Base-by-base conservation (phyloP, 2,797 vertebrate genomes). In the Pangasius mekongensis region DNA sequence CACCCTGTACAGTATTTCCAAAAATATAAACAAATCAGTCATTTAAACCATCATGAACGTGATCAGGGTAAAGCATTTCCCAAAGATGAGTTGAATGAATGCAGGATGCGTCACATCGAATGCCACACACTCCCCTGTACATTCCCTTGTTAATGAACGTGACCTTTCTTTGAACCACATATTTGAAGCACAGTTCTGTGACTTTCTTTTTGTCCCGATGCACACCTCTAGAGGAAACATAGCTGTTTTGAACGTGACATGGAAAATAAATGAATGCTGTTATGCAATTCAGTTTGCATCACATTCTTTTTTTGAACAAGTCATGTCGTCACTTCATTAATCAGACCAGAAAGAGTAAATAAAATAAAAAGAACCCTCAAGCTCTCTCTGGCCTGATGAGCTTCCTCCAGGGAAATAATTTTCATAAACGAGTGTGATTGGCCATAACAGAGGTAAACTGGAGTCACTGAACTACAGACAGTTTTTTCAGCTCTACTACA, bases 131-230 rank as follows among this genome's bases (percentile, higher is more conserved):
- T 39, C 33, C 33, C 33, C 78, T 81, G 33, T 39, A 58, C 20
- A 47, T 83, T 83, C 58, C 36, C 58, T 81, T 58, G 54, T 27
- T n/a, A 83, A 47, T 64, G 60, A 83, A n/a, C 7, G 39, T 83
- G 81, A 64, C 81, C 81, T 83, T 64, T 83, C 54, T n/a, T n/a
- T n/a, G 27, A 0, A 14, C 81, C 39, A n/a, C 58, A 43, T 27
- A 43, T 82, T 3, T 64, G 39, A 30, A 47, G 22, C 24, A n/a
- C 24, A 18, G 60, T 18, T 39, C 30, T 24, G 20, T 58, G 33
- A 58, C 9, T 6, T 36, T 36, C 1, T 58, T 60, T 80, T 24
- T 39, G 4, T 36, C 20, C 54, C 18, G 9, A 36, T 5, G 20
- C 54, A 81, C 5, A 39, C 30, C 2, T 81, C 54, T 33, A 80